Evolutionary conservation across 2,888 invertebrate species (phyloP).

Genomic region (Drosophila multiciliata): DNA sequence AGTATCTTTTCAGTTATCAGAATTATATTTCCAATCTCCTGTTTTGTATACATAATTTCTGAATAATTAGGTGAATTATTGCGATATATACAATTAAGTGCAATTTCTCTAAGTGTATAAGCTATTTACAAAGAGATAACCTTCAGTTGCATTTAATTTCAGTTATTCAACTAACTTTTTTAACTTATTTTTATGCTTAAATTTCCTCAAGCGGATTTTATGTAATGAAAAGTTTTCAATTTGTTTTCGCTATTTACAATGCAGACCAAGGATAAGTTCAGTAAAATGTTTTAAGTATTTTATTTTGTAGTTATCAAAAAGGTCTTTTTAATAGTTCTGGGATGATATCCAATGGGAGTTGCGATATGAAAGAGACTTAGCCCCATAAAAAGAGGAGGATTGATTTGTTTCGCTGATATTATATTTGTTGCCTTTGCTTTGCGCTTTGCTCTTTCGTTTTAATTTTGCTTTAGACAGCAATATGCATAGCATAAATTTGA

Average conservation of each 20-base stretch:
- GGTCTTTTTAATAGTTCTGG: not conserved
- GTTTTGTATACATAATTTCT: too few species aligned
- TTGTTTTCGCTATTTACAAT: not conserved
- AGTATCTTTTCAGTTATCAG: not conserved
- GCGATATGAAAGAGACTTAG: conserved; percentile 1
- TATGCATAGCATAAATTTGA: conserved; percentile 75
- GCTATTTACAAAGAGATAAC: not conserved
- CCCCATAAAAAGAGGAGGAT: not conserved
- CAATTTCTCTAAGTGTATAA: not conserved
- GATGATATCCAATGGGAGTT: conserved; percentile 1
- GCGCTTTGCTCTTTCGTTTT: conserved; percentile 25
- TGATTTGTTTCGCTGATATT: conserved; percentile 1
- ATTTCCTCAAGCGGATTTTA: not conserved
- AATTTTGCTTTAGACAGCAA: conserved; percentile 42
- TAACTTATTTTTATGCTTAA: not conserved
- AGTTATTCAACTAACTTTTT: not conserved
- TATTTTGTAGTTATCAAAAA: not conserved
- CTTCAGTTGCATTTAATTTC: not conserved
- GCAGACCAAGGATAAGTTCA: not conserved
- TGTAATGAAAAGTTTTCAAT: not conserved
- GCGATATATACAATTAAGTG: too few species aligned
- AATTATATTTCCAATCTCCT: not conserved
- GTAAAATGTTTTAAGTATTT: not conserved
- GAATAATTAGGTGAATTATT: too few species aligned
- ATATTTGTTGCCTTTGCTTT: conserved; percentile 14